Evolutionary conservation across 2,888 invertebrate genomes (phyloP).

Genomic region (Lordiphosa fenestrarum): DNA sequence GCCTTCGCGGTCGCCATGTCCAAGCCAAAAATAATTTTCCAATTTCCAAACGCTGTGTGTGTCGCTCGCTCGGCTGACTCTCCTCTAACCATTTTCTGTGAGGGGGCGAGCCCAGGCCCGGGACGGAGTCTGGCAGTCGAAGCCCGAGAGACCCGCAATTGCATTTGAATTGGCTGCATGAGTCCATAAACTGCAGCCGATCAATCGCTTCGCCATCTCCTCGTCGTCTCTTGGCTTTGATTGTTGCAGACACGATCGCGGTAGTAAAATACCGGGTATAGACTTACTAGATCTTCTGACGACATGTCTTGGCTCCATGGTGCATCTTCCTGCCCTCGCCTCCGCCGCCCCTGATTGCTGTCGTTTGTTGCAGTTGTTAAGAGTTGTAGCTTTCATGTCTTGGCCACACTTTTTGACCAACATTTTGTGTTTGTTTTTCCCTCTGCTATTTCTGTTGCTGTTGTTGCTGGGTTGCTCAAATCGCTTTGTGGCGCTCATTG

Average conservation of each 20-base stretch:
- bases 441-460: constrained; percentile 13
- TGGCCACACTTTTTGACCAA: constrained; percentile 76
- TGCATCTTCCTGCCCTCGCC: constrained; percentile 24
- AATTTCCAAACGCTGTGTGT: constrained; percentile 73
- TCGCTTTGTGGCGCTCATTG: constrained; percentile 68
- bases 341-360: constrained; percentile 59
- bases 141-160: constrained; percentile 56
- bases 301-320: constrained; percentile 63
- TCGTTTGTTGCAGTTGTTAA: constrained; percentile 74
- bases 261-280: constrained; percentile 73
- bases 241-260: constrained; percentile 75
- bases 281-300: constrained; percentile 69
- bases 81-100: constrained; percentile 11
- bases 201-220: constrained; percentile 65
- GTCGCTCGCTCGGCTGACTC: constrained; percentile 29
- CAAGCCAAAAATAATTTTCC: constrained; percentile 71
- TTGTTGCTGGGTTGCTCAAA: constrained; percentile 38
- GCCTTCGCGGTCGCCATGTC: constrained; percentile 30
- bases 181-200: constrained; percentile 77
- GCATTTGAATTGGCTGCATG: constrained; percentile 77
- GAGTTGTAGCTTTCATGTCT: constrained; percentile 77
- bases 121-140: background rate
- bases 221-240: constrained; percentile 22
- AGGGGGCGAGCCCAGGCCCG: constrained; percentile 14
- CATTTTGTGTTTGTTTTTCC: constrained; percentile 56